Percentiles rank a stretch among this genome's conserved stretches.
These are phyloP conservation scores for Morinoia aosen DNA, from an alignment of 2,888 invertebrate species.

Conservation along the genomic window DNA sequence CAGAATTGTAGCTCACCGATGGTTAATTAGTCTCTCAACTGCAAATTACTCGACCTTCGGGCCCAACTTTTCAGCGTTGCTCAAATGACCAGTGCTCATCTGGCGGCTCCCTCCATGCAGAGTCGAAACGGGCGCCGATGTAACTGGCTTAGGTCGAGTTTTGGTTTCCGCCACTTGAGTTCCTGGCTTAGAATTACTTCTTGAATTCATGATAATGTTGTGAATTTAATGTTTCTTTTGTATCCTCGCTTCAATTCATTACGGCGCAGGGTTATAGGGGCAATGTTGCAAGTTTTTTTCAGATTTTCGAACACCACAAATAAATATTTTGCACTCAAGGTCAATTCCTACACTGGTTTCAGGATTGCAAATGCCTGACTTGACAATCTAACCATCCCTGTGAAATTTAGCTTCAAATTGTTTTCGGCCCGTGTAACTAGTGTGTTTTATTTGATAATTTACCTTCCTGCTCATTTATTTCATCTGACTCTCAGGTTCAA, in stretches of 20 bases:
- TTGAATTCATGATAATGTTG: not conserved
- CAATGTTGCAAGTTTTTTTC: not conserved
- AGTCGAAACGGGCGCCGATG: not conserved
- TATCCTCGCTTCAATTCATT: not conserved
- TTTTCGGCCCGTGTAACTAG: not conserved
- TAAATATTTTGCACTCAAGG: not conserved
- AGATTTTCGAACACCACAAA: not conserved
- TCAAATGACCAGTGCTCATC: not conserved
- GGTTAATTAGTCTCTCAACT: not conserved
- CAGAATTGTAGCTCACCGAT: not conserved
- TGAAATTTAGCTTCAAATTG: not conserved
- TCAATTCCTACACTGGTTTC: not conserved
- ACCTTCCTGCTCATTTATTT: not conserved
- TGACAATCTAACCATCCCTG: not conserved
- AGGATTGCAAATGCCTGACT: not conserved
- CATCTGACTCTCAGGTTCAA: too few species aligned
- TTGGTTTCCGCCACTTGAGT: not conserved
- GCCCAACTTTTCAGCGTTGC: not conserved
- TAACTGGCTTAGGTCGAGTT: not conserved
- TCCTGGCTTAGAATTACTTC: not conserved
- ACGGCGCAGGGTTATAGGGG: not conserved
- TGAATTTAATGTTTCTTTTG: not conserved
- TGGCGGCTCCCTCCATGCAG: not conserved
- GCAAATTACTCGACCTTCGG: not conserved
- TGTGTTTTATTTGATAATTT: not conserved